These are phyloP conservation scores for Pollicipes pollicipes DNA, from an alignment of 1,140 invertebrate genomes.

Conservation along the genomic window DNA sequence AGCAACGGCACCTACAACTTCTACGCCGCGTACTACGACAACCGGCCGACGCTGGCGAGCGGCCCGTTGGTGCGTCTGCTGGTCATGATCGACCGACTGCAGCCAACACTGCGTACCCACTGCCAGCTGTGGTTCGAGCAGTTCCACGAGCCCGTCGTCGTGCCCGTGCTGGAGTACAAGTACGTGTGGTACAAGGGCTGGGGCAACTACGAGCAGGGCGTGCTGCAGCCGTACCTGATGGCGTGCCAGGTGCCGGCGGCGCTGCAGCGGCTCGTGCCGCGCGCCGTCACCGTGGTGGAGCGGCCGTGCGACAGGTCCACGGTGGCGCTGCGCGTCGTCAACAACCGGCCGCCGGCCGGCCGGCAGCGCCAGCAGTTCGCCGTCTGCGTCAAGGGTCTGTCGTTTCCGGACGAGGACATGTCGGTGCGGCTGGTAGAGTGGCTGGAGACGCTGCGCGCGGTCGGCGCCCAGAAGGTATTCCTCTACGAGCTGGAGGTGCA, in stretches of 20 bases:
- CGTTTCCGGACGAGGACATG: slow-evolving; percentile 77
- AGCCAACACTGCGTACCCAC: slow-evolving; percentile 57
- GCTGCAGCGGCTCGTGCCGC: slow-evolving; percentile 39
- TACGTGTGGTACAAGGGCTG: slow-evolving; percentile 88
- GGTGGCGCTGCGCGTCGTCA: slow-evolving; percentile 71
- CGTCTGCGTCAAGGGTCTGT: slow-evolving; percentile 83
- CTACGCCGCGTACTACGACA: slow-evolving; percentile 75
- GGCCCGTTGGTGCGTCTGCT: slow-evolving; percentile 65
- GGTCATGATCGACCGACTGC: slow-evolving; percentile 73
- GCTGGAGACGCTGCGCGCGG: slow-evolving; percentile 66
- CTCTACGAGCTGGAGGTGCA: slow-evolving; percentile 81
- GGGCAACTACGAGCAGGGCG: slow-evolving; percentile 82
- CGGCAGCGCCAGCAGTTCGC: slow-evolving; percentile 59
- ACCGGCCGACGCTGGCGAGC: slow-evolving; percentile 49
- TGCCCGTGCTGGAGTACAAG: slow-evolving; percentile 65
- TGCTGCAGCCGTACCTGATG: slow-evolving; percentile 77
- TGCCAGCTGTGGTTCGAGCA: slow-evolving; percentile 83
- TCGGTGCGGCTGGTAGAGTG: slow-evolving; percentile 82
- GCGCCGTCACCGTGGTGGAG: slow-evolving; percentile 70
- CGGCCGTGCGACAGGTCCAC: slow-evolving; percentile 62
- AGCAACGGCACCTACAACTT: slow-evolving; percentile 70
- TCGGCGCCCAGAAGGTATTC: slow-evolving; percentile 83
- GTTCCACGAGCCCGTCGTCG: slow-evolving; percentile 54
- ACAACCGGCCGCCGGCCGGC: slow-evolving; percentile 40
- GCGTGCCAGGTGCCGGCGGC: slow-evolving; percentile 56